These are phyloP conservation scores for Thryonomys swinderianus DNA, from an alignment of 2,113 vertebrate species.

Conservation along the genomic window DNA sequence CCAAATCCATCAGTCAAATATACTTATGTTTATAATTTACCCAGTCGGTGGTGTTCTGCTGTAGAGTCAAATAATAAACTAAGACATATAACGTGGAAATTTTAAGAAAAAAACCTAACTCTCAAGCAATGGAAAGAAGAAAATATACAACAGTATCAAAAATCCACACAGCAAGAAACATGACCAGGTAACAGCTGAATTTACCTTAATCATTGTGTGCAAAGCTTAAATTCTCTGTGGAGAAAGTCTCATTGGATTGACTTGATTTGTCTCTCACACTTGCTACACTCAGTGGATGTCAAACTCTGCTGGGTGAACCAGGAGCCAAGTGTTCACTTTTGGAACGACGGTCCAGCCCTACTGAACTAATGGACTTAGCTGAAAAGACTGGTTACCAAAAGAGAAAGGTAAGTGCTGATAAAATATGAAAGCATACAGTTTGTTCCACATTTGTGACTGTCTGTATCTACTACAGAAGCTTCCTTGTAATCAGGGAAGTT, in stretches of 20 bases:
- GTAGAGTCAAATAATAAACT: not conserved
- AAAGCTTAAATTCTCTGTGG: not conserved
- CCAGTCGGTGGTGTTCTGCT: not conserved
- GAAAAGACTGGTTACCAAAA: not conserved
- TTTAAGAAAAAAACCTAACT: not conserved
- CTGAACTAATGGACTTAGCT: not conserved
- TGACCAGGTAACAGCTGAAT: not conserved
- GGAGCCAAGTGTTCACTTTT: not conserved
- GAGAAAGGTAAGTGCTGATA: not conserved
- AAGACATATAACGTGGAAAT: not conserved
- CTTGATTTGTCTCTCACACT: not conserved
- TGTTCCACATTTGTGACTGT: not conserved
- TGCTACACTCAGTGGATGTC: not conserved
- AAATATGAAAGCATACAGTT: not conserved
- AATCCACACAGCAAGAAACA: not conserved
- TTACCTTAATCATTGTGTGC: not conserved
- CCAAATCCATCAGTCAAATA: not conserved
- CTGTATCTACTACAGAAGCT: not conserved
- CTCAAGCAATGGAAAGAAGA: not conserved
- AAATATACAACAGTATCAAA: not conserved
- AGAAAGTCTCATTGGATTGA: not conserved
- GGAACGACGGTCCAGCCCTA: not conserved
- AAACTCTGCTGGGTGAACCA: no score
- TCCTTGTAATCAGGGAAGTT: not conserved
- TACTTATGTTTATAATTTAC: not conserved